Evolutionary conservation across 2,888 invertebrate genomes (phyloP), one percentile per base, ranked within the genome.

Genomic region (Diarsia rubi): DNA sequence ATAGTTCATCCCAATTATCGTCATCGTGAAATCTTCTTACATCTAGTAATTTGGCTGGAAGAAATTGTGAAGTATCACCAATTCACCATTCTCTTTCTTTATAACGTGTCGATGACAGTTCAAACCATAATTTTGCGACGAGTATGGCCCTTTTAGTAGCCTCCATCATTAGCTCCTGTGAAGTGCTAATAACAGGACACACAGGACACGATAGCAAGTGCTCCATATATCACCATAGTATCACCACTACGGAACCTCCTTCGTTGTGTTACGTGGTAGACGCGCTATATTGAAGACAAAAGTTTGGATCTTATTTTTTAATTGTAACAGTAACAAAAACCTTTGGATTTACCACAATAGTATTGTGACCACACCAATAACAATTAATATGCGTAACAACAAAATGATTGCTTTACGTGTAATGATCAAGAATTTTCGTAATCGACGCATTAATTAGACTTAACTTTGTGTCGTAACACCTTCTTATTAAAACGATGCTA

Each of bases 391-490:
- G 62, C 62, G 73, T 66, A 73, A 37, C n/a, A 60, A 21, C 37
- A 57, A 57, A 19, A 45, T 57, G 14, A 69, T 63, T 78, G 37
- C 64, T 49, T 79, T 67, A 68, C 37, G 59, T 49, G 14, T 78
- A 64, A 70, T 47, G 60, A 69, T 76, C 79, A 74, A 66, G 71
- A 57, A 49, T 74, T 69, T 74, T 79, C 66, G 65, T 76, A 73
- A 82, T 71, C 62, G 12, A 70, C 60, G 27, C 69, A 62, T 66
- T 79, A 62, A 73, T 81, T 69, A 78, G 31, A 52, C 14, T 57
- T 52, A 67, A 77, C 62, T 67, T 65, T 3, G 74, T 85, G 79
- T 79, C 77, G n/a, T 72, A 75, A 76, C 49, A 73, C 27, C 14
- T 69, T 65, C 65, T 49, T 63, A 63, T 60, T 57, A 80, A 73